Conservation (phyloP, 2,888 invertebrate species). For the Harpagoxenus sublaevis region DNA sequence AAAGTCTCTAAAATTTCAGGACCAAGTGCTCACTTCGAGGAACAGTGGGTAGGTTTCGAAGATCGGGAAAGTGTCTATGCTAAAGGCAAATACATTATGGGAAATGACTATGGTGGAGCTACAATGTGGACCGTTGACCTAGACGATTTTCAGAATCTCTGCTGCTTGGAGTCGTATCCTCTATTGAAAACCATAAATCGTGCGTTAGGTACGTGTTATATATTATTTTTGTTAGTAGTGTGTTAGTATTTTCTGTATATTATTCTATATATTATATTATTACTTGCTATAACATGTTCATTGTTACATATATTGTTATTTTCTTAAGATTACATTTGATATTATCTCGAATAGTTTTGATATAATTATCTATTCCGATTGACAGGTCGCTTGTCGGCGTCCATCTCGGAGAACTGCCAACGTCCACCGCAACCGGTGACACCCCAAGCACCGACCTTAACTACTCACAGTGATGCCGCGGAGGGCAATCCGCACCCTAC, state of each 20-base stretch:
- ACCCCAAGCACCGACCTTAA: constrained; percentile 92
- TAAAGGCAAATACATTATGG: constrained; percentile 92
- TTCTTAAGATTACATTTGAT: neutral
- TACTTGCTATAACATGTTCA: neutral
- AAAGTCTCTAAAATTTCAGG: constrained; percentile 83
- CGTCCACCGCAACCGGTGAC: constrained; percentile 92
- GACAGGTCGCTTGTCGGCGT: constrained; percentile 30
- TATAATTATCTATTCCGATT: neutral
- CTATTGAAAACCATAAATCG: constrained; percentile 92
- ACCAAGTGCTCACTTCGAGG: constrained; percentile 92
- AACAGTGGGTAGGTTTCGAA: constrained; percentile 97
- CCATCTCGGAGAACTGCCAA: constrained; percentile 89
- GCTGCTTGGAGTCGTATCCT: constrained; percentile 93
- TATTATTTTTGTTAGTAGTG: neutral
- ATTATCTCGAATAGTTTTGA: neutral
- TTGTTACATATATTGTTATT: neutral
- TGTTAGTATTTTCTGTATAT: no score
- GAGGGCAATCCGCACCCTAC: constrained; percentile 78
- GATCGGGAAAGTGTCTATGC: constrained; percentile 92
- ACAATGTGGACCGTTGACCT: constrained; percentile 96
- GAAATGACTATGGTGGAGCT: constrained; percentile 92
- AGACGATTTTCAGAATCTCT: constrained; percentile 95
- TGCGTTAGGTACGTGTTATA: constrained; percentile 89
- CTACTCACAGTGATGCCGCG: constrained; percentile 90
- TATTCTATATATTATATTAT: no score